phyloP scores from a whole-genome alignment of 2,113 vertebrate species.

The Theristicus caerulescens region DNA sequence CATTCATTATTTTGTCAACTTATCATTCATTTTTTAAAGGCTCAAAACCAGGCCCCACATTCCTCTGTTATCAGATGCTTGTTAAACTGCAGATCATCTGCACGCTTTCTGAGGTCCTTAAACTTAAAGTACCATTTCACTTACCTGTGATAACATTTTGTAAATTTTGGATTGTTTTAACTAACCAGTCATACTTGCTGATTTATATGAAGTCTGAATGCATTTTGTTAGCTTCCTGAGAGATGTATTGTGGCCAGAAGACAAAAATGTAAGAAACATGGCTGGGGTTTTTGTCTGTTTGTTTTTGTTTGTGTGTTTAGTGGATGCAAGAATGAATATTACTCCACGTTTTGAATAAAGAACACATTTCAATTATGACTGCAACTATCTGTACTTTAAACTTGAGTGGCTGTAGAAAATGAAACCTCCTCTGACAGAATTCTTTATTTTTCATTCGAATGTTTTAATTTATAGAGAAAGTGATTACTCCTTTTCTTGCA shows the following conservation, averaged over 20 bases:
- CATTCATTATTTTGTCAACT: neutral
- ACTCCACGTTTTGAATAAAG: neutral
- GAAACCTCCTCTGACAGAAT: neutral
- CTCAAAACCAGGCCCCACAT: neutral
- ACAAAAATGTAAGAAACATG: neutral
- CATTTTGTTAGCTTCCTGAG: neutral
- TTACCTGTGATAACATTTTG: neutral
- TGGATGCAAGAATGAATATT: neutral
- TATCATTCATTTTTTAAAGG: neutral
- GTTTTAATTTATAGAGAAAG: neutral
- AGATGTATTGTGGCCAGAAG: neutral
- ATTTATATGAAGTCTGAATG: neutral
- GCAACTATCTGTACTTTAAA: neutral
- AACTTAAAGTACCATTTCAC: neutral
- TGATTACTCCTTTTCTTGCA: neutral
- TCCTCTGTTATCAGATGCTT: constrained; percentile 39
- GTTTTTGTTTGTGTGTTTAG: neutral
- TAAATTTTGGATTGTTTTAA: neutral
- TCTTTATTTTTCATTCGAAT: neutral
- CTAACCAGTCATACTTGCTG: neutral
- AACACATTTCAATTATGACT: neutral
- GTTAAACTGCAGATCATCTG: constrained; percentile 16
- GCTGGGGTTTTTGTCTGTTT: neutral
- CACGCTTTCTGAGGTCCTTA: neutral
- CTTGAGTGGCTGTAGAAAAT: neutral